A percentile compares a stretch with the other conserved stretches of the same genome.
Evolutionary conservation across 2,888 invertebrate species (phyloP).

Genomic region (Orchestes rusci): DNA sequence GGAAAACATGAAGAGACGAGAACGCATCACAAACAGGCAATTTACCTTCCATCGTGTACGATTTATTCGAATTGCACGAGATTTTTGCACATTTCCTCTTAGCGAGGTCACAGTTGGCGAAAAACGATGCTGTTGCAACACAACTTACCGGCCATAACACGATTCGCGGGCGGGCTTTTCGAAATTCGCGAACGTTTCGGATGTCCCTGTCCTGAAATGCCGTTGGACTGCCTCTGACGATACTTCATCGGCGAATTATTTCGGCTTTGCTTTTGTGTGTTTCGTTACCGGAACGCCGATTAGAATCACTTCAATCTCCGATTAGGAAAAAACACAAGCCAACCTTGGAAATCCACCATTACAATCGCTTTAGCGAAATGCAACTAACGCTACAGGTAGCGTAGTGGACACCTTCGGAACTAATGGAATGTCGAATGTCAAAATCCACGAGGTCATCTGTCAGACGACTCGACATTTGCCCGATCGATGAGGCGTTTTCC

Average conservation of each 20-base stretch:
- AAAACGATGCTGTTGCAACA: conserved; percentile 35
- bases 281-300: conserved; percentile 3
- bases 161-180: conserved; percentile 38
- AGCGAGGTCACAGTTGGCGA: conserved; percentile 41
- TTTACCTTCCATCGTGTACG: conserved; percentile 43
- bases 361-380: conserved; percentile 5
- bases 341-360: conserved; percentile 21
- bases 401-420: no score
- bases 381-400: conserved; percentile 4
- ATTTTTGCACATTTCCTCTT: conserved; percentile 36
- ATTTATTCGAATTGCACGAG: conserved; percentile 30
- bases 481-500: no score
- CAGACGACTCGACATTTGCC: no score
- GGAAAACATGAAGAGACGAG: conserved; percentile 20
- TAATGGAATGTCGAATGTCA: no score
- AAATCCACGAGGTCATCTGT: no score
- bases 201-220: conserved; percentile 32
- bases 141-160: conserved; percentile 59
- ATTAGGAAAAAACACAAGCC: conserved; percentile 19
- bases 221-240: conserved; percentile 33
- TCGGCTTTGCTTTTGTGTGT: conserved; percentile 5
- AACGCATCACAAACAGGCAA: conserved; percentile 24
- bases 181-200: conserved; percentile 37
- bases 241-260: conserved; percentile 33
- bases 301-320: not conserved